Percentiles rank a stretch among this genome's conserved stretches.
Conservation (phyloP, 2,888 invertebrate genomes). For the Athripsodes cinereus region DNA sequence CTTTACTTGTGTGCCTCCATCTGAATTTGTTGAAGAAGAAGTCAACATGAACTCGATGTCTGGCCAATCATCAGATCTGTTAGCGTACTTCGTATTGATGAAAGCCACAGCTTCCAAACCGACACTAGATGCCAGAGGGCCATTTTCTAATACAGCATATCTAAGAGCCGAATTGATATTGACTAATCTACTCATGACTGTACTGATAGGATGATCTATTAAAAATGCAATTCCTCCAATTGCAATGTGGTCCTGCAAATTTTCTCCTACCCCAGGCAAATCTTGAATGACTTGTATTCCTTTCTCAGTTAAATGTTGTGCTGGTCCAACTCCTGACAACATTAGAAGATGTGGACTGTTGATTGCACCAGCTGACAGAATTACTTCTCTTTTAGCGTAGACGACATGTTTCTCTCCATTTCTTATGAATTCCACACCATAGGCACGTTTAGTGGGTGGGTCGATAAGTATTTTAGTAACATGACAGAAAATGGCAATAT, state of each 20-base stretch:
- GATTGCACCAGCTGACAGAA: constrained; percentile 83
- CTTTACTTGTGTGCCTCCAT: constrained; percentile 77
- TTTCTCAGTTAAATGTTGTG: constrained; percentile 62
- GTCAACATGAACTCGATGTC: constrained; percentile 90
- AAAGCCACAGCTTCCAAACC: constrained; percentile 86
- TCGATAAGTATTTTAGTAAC: constrained; percentile 73
- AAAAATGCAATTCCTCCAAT: constrained; percentile 77
- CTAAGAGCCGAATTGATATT: constrained; percentile 77
- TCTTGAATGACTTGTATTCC: constrained; percentile 69
- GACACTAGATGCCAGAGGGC: constrained; percentile 79
- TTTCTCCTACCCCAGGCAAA: constrained; percentile 78
- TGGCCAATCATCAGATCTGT: constrained; percentile 82
- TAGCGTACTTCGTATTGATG: constrained; percentile 83
- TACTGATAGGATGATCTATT: constrained; percentile 72
- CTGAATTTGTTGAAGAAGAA: constrained; percentile 73
- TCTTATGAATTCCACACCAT: constrained; percentile 73
- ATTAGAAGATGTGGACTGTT: constrained; percentile 88
- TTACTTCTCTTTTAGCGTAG: constrained; percentile 72
- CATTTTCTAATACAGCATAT: constrained; percentile 80
- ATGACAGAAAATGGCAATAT: constrained; percentile 72
- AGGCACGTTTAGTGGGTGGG: constrained; percentile 63
- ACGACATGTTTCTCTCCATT: constrained; percentile 56
- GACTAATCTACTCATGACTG: constrained; percentile 74
- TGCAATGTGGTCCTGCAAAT: constrained; percentile 86
- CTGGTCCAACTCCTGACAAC: constrained; percentile 82